These are phyloP conservation scores for Rhodophaea formosa DNA, from an alignment of 2,888 invertebrate species.

Conservation along the genomic window DNA sequence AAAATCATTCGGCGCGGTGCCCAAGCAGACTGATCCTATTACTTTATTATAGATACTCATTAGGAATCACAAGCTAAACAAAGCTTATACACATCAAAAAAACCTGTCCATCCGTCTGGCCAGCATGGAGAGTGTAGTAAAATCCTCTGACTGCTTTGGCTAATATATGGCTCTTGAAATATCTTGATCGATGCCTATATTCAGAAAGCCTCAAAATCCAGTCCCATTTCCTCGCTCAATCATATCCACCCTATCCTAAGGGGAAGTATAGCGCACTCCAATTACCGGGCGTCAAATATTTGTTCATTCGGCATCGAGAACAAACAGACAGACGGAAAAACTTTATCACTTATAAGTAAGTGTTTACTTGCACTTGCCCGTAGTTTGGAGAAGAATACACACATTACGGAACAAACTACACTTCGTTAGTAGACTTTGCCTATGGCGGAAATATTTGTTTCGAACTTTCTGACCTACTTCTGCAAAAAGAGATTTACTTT, in stretches of 20 bases:
- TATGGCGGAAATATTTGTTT: not conserved
- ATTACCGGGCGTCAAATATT: constrained; percentile 46
- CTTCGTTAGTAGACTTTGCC: too few relatives aligned
- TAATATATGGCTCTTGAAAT: too few relatives aligned
- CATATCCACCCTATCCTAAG: constrained; percentile 11
- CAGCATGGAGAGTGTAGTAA: too few relatives aligned
- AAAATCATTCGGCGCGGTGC: too few relatives aligned
- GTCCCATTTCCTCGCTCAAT: not conserved
- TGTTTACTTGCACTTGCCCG: constrained; percentile 5
- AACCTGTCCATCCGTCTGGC: too few relatives aligned
- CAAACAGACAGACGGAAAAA: constrained; percentile 27
- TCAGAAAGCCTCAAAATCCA: too few relatives aligned
- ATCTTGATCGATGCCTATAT: too few relatives aligned
- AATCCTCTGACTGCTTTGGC: too few relatives aligned
- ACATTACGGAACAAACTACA: not conserved
- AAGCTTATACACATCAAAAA: too few relatives aligned
- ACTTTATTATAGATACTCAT: too few relatives aligned
- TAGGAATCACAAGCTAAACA: too few relatives aligned
- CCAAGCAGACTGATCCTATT: too few relatives aligned
- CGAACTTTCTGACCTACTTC: not conserved
- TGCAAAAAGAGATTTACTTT: not conserved
- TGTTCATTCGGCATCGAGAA: constrained; percentile 28
- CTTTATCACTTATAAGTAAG: constrained; percentile 19
- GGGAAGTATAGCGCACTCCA: constrained; percentile 33
- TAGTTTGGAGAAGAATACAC: not conserved